Evolutionary conservation across 2,888 invertebrate species (phyloP), one percentile per base, ranked within the genome.

Genomic region (Plebejus argus): DNA sequence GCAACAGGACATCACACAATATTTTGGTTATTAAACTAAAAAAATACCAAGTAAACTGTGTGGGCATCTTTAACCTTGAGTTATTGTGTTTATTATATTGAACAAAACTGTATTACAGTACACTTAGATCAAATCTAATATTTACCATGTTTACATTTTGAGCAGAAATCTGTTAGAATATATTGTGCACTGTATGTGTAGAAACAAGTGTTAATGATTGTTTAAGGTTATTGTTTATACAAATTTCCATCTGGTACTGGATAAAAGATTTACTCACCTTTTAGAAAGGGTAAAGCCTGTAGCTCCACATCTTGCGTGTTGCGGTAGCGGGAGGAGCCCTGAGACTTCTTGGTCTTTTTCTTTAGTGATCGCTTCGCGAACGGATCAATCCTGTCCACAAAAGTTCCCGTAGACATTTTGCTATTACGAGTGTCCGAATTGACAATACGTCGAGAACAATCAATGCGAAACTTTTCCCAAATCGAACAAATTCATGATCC

Each of bases 351-450:
- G 90, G 98, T 98, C 95, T 99, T 99, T 96, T 99, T 98, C 95
- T 99, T 98, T 88, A 99, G 95, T 88, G 99, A 99, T 92, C 99
- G 96, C 96, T 99, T 99, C 86, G 98, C 98, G 95, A 99, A 99
- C 88, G 99, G 99, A 96, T 99, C 99, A 95, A 99, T 99, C 95
- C 99, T 98, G 96, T 99, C 99, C 95, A 99, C 99, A 96, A 99
- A 98, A 93, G 98, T 97, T 95, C 96, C 97, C 95, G 97, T 96
- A 94, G 94, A 94, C 96, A 96, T 96, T 90, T 94, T 95, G 92
- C 87, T 87, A 89, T 88, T 91, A 89, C 88, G 90, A 93, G 89
- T 92, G 92, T 92, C 90, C 93, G 91, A 91, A 91, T 87, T 91
- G 93, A 92, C 90, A 88, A 92, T 89, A 92, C 85, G 89, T 90